Evolutionary conservation across 1,140 invertebrate genomes (phyloP).

Genomic region (Cheumatopsyche charites): DNA sequence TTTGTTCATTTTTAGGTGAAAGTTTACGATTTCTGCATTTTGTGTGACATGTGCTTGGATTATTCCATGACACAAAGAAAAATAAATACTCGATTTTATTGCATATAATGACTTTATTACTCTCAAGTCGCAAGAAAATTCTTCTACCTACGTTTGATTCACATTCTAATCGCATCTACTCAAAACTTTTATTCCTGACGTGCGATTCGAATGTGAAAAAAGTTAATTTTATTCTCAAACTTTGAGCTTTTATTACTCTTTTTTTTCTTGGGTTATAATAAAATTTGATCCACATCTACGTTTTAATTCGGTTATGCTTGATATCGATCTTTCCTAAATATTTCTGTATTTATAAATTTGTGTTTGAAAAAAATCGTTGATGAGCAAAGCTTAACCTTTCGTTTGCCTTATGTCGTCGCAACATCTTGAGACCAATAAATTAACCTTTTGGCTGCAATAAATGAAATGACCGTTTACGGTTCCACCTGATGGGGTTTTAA

Average conservation of each 20-base stretch:
- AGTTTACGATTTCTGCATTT: constrained; percentile 29
- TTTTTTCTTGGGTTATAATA: too few relatives aligned
- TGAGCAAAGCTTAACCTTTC: constrained; percentile 25
- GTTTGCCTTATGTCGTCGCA: constrained; percentile 36
- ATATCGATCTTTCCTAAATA: too few relatives aligned
- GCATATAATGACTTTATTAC: constrained; percentile 47
- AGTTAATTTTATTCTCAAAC: background rate
- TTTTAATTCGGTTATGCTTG: too few relatives aligned
- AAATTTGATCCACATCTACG: too few relatives aligned
- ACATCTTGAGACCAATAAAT: constrained; percentile 39
- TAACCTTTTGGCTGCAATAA: constrained; percentile 43
- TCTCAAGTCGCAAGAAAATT: constrained; percentile 21
- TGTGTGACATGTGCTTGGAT: constrained; percentile 33
- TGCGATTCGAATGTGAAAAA: constrained; percentile 3
- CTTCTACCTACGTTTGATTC: background rate
- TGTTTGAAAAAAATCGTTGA: constrained; percentile 29
- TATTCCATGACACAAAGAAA: constrained; percentile 40
- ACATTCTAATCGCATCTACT: constrained; percentile 26
- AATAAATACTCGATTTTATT: constrained; percentile 48
- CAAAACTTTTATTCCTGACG: background rate
- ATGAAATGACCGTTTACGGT: constrained; percentile 43
- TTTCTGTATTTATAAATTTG: too few relatives aligned
- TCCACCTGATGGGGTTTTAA: constrained; percentile 40
- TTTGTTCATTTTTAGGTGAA: too few relatives aligned
- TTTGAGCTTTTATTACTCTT: constrained; percentile 3